Percentiles rank a stretch among this genome's conserved stretches.
phyloP scores from a whole-genome alignment of 2,888 invertebrate genomes.

The Callinectes sapidus region DNA sequence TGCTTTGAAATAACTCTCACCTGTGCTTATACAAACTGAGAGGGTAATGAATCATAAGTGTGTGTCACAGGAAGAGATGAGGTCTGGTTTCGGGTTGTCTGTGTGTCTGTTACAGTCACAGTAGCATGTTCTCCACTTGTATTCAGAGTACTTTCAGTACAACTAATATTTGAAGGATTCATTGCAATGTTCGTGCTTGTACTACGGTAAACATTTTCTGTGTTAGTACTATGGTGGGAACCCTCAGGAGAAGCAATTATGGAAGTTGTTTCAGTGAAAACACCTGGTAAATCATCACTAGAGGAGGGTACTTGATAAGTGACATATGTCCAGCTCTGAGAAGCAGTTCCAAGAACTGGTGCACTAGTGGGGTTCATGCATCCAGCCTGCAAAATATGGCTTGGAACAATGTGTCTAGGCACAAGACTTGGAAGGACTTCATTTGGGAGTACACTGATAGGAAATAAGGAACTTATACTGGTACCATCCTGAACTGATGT shows the following conservation, averaged over 20 bases:
- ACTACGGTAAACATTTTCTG: background rate
- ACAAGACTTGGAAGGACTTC: constrained; percentile 53
- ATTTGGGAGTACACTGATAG: constrained; percentile 52
- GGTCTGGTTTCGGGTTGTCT: background rate
- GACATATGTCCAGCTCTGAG: constrained; percentile 64
- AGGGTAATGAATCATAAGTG: constrained; percentile 42
- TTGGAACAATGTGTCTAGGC: constrained; percentile 55
- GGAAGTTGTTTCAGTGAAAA: constrained; percentile 51
- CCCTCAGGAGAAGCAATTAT: constrained; percentile 20
- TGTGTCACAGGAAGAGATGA: constrained; percentile 25
- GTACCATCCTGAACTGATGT: constrained; percentile 44
- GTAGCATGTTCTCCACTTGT: background rate
- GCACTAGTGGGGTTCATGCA: constrained; percentile 49
- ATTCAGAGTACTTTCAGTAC: background rate
- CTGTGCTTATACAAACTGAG: constrained; percentile 20
- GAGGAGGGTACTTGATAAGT: constrained; percentile 58
- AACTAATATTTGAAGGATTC: background rate
- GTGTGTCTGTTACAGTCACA: background rate
- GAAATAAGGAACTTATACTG: constrained; percentile 46
- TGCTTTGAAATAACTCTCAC: background rate
- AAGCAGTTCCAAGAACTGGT: constrained; percentile 38
- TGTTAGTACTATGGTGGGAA: constrained; percentile 36
- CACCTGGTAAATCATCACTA: constrained; percentile 50
- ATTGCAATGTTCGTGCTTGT: background rate
- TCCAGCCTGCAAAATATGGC: constrained; percentile 40